phyloP scores from a whole-genome alignment of 2,113 vertebrate genomes.

The Perccottus glenii region DNA sequence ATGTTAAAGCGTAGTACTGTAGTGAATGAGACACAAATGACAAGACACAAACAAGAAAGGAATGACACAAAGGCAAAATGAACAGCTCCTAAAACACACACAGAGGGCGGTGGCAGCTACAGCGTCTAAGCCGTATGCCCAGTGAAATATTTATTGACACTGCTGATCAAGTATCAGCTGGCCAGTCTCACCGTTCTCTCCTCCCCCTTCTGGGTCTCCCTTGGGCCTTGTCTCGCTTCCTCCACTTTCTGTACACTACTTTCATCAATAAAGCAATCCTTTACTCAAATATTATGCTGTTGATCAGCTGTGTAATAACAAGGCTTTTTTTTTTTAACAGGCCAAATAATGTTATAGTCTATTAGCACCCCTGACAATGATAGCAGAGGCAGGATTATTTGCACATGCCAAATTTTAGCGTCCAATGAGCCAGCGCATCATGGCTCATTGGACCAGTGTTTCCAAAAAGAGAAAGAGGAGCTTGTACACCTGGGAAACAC shows the following conservation, averaged over 20 bases:
- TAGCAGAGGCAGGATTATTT: slow-evolving; percentile 32
- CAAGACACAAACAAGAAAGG: slow-evolving; percentile 6
- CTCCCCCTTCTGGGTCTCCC: slow-evolving; percentile 15
- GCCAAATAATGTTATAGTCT: neutral
- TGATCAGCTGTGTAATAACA: neutral
- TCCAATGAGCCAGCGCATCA: slow-evolving; percentile 32
- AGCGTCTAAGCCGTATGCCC: slow-evolving; percentile 34
- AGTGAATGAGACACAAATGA: neutral
- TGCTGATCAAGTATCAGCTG: slow-evolving; percentile 65
- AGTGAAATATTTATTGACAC: slow-evolving; percentile 73
- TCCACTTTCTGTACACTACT: slow-evolving; percentile 9
- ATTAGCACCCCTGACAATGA: neutral
- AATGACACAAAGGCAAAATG: neutral
- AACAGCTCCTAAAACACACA: neutral
- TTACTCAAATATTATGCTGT: slow-evolving; percentile 12
- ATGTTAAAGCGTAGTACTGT: neutral
- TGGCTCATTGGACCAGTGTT: slow-evolving; percentile 31
- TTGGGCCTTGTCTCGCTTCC: slow-evolving; percentile 12
- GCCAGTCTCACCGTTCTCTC: slow-evolving; percentile 17
- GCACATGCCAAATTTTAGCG: slow-evolving; percentile 8
- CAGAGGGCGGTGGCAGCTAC: slow-evolving; percentile 14
- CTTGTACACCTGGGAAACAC: neutral
- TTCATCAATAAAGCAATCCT: slow-evolving; percentile 36
- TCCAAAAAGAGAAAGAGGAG: slow-evolving; percentile 29
- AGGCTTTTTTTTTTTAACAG: neutral